Evolutionary conservation across 2,113 vertebrate genomes (phyloP), one percentile per base, ranked within the genome.

Genomic region (Stegostoma tigrinum): DNA sequence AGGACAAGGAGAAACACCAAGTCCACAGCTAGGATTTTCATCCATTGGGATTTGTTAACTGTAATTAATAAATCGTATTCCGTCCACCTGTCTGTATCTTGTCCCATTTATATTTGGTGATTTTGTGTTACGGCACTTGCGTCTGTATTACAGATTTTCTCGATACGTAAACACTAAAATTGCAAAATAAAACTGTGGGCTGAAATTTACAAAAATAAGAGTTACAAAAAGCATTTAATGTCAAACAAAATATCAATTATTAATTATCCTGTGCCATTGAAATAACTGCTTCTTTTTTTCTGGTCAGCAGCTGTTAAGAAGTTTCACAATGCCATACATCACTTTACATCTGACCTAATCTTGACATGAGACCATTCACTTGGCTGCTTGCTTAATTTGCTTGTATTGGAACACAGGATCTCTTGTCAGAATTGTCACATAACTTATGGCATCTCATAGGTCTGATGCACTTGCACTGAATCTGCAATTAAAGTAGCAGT

Each of bases 401-500:
- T 52, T 95, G 67, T 45, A 12, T 95, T 95, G 94, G 68, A 90
- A 72, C 94, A 75, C 94, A 95, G 30, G 38, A 75, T 48, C 68
- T 19, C 94, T 95, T 72, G 94, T 94, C 42, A 45, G 42, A 70
- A 75, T 42, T 95, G 94, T 72, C 27, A 42, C 94, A 48, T 95
- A 95, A 95, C 94, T 95, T 52, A 75, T 95, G 94, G 68, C 42
- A 75, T 68, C 67, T 95, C 45, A 24, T 61, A 95, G 94, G 42
- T 95, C 94, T 48, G 94, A n/a, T 72, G 94, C 94, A 95, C 94
- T 95, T 12, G 68, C 68, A 95, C 68, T 95, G 94, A 95, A 95
- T 75, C 68, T 48, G 42, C 68, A 95, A 95, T 95, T 72, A 95
- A 14, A 52, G 27, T 75, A 38, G 42, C 34, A 14, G 94, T 72